Conservation (phyloP, 1,140 invertebrate species). For the Andricus grossulariae region DNA sequence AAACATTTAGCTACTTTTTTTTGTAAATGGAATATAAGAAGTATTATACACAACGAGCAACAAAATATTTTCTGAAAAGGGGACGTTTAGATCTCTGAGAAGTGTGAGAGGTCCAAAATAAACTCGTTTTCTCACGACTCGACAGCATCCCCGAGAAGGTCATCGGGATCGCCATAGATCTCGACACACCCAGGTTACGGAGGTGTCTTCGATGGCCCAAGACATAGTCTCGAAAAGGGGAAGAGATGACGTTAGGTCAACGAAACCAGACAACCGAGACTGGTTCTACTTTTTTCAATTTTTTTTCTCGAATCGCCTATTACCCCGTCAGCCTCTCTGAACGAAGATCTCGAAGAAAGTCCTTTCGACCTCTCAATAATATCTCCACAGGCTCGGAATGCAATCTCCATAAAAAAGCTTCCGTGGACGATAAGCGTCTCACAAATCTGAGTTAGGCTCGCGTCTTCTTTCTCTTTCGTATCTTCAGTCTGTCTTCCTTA, state of each 20-base stretch:
- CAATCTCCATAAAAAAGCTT: conserved; percentile 74
- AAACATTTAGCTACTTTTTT: too few species aligned
- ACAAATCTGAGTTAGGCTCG: conserved; percentile 66
- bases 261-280: conserved; percentile 21
- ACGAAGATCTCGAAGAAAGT: conserved; percentile 44
- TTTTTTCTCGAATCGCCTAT: conserved; percentile 23
- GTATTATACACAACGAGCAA: too few species aligned
- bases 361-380: conserved; percentile 65
- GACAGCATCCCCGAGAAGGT: conserved; percentile 20
- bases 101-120: conserved; percentile 32
- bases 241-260: conserved; percentile 4
- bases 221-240: neutral
- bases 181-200: conserved; percentile 4
- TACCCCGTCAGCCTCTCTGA: neutral
- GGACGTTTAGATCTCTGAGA: too few species aligned
- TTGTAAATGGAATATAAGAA: too few species aligned
- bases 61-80: too few species aligned
- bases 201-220: conserved; percentile 13
- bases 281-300: neutral
- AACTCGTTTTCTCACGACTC: conserved; percentile 39
- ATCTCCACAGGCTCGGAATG: conserved; percentile 61
- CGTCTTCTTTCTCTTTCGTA: conserved; percentile 43
- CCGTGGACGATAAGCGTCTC: conserved; percentile 58
- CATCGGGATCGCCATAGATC: conserved; percentile 22
- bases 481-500: conserved; percentile 38